Conservation (phyloP, 2,797 vertebrate species). For the Coregonus ussuriensis region DNA sequence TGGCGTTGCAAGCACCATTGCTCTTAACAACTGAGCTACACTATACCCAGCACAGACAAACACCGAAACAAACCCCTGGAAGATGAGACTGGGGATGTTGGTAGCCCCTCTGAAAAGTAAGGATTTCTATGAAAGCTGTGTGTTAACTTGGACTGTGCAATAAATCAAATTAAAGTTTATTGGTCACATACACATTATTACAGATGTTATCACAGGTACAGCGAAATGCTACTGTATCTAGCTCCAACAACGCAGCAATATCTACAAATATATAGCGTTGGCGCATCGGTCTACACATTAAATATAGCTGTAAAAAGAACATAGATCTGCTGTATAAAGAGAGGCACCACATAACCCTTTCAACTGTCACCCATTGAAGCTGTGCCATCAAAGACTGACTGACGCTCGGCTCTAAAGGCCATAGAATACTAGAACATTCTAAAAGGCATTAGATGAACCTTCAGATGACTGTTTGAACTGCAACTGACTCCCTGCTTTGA, state of each 20-base stretch:
- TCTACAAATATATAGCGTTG: background rate
- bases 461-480: constrained; percentile 32
- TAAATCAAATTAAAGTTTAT: background rate
- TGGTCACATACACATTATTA: background rate
- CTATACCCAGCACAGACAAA: background rate
- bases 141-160: background rate
- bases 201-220: constrained; percentile 5
- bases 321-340: background rate
- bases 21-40: background rate
- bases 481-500: constrained; percentile 32
- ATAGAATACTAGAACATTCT: constrained; percentile 17
- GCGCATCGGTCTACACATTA: background rate
- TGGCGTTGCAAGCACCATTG: no score
- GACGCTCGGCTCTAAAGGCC: constrained; percentile 50
- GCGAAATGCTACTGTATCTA: no score
- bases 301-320: constrained; percentile 31
- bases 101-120: background rate
- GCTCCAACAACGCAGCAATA: background rate
- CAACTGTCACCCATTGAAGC: constrained; percentile 47
- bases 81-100: background rate
- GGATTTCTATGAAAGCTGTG: background rate
- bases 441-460: constrained; percentile 28
- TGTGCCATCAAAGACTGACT: constrained; percentile 57
- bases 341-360: constrained; percentile 45
- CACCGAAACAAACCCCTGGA: background rate